A percentile compares a stretch with the other conserved stretches of the same genome.
phyloP scores from a whole-genome alignment of 2,797 vertebrate genomes.

The Ceyx erithaca region DNA sequence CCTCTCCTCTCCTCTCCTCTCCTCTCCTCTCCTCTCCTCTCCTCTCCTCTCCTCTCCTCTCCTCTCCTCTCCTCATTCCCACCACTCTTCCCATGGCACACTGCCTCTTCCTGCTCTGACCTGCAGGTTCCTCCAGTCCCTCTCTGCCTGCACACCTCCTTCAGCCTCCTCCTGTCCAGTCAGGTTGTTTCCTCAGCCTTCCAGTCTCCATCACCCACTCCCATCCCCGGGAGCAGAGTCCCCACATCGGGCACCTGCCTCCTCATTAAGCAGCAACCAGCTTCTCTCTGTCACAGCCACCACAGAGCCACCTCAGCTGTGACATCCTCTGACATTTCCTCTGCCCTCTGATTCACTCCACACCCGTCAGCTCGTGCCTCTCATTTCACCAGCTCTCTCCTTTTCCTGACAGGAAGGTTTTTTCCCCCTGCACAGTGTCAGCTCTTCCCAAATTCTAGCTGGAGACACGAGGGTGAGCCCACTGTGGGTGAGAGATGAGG shows the following conservation, averaged over 20 bases:
- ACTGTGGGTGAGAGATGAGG: not conserved
- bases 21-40: too few species aligned
- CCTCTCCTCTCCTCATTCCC: not conserved
- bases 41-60: not conserved
- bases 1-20: too few species aligned
- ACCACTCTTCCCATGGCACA: not conserved
- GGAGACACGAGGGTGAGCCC: not conserved
- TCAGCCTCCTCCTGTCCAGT: not conserved
- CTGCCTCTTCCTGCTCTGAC: not conserved
- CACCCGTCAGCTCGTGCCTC: not conserved
- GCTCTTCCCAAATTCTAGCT: not conserved
- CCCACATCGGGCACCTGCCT: not conserved
- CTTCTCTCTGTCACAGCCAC: not conserved
- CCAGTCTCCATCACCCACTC: not conserved
- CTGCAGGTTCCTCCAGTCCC: not conserved
- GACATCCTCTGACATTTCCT: not conserved
- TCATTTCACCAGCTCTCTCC: not conserved
- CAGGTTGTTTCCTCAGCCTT: not conserved
- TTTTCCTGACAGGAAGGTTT: not conserved
- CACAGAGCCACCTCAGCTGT: slow-evolving; percentile 2
- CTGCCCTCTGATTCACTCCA: not conserved
- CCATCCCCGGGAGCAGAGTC: not conserved
- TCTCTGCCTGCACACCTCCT: not conserved
- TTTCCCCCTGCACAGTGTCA: too few species aligned
- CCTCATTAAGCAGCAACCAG: not conserved